phyloP scores from a whole-genome alignment of 2,113 vertebrate species.

The Sinocyclocheilus anophthalmus region DNA sequence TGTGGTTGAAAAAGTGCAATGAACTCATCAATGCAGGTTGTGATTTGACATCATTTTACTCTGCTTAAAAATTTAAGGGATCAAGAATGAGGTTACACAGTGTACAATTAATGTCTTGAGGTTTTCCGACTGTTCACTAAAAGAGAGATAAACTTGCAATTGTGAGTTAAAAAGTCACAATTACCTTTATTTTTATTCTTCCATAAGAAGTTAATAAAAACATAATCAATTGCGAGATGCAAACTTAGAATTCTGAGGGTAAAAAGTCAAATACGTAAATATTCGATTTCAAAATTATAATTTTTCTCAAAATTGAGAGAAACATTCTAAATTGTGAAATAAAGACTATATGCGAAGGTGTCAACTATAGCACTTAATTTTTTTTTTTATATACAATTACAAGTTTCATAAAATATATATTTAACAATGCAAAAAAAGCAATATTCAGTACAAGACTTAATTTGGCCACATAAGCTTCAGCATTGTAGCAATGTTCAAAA shows the following conservation, averaged over 20 bases:
- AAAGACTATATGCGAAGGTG: no score
- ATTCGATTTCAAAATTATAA: no score
- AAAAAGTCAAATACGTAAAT: no score
- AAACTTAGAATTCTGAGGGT: no score
- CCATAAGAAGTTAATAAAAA: no score
- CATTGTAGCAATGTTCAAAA: constrained; percentile 37
- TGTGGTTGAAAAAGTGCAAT: not conserved
- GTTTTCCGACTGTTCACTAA: not conserved
- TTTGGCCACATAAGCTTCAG: constrained; percentile 18
- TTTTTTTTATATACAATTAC: not conserved
- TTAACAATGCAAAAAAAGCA: constrained; percentile 19
- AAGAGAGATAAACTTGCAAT: not conserved
- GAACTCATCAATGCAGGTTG: not conserved
- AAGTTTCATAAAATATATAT: not conserved
- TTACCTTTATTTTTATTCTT: no score
- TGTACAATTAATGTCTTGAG: not conserved
- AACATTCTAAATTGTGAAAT: no score
- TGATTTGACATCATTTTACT: not conserved
- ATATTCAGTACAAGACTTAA: not conserved
- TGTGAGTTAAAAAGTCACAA: no score
- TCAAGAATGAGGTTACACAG: not conserved
- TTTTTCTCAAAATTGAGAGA: no score
- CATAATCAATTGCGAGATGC: no score
- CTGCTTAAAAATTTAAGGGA: not conserved
- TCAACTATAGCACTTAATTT: not conserved